Percentiles rank a stretch among this genome's conserved stretches.
Conservation (phyloP, 2,888 invertebrate genomes). For the Amphipoea oculea region DNA sequence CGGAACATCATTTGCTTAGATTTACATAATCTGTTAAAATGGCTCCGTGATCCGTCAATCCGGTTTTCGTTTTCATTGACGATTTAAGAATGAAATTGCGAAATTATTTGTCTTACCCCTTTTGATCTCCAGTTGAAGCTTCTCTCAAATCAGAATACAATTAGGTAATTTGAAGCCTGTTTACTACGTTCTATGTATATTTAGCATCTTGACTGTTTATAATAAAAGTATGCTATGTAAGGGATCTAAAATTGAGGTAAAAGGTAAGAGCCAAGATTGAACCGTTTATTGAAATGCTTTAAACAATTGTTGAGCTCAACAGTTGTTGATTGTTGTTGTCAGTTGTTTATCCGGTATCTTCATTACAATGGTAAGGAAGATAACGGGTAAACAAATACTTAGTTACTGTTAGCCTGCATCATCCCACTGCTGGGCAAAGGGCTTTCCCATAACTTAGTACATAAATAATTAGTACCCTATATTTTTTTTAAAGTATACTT, state of each 20-base stretch:
- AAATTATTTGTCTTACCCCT: constrained; percentile 14
- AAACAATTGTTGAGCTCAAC: not conserved
- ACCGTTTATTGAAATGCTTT: not conserved
- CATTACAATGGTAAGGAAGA: not conserved
- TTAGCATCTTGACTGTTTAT: not conserved
- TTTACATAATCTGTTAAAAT: not conserved
- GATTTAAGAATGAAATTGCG: constrained; percentile 3
- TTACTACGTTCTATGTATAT: constrained; percentile 24
- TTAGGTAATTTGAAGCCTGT: not conserved
- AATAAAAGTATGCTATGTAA: not conserved
- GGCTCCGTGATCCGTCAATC: not conserved
- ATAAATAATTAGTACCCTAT: not conserved
- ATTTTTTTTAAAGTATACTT: not conserved
- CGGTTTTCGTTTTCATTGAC: not conserved
- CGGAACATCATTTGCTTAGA: not conserved
- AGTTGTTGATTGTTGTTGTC: too few species aligned
- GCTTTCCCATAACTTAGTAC: not conserved
- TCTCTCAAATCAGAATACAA: constrained; percentile 1
- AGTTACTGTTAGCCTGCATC: too few species aligned
- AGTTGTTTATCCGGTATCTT: too few species aligned
- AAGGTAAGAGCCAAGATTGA: not conserved
- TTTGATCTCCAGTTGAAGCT: not conserved
- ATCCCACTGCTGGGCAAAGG: too few species aligned
- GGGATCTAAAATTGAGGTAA: not conserved
- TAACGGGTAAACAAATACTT: not conserved